phyloP scores from a whole-genome alignment of 2,113 vertebrate genomes.

The Megaceryle maxima region DNA sequence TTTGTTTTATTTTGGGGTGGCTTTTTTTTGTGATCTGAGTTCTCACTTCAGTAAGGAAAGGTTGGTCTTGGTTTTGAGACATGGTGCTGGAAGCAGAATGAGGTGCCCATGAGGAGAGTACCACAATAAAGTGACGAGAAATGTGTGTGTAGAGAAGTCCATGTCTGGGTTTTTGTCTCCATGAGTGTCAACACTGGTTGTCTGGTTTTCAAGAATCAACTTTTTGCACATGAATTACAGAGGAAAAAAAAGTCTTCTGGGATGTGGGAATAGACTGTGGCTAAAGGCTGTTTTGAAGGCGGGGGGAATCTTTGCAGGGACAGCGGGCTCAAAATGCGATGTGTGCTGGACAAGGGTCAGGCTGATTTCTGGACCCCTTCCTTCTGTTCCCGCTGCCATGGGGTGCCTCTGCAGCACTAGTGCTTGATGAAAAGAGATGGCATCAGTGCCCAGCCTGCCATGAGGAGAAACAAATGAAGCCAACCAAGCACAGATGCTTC shows the following conservation, averaged over 20 bases:
- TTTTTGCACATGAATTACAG: neutral
- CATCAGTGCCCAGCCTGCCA: neutral
- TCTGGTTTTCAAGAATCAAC: neutral
- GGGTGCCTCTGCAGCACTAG: neutral
- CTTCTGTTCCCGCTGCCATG: neutral
- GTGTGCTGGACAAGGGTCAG: neutral
- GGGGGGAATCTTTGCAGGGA: neutral
- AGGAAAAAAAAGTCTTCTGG: neutral
- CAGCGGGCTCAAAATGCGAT: neutral
- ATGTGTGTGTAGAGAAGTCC: neutral
- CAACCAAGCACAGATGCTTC: neutral
- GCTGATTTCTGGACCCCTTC: neutral
- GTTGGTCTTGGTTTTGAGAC: neutral
- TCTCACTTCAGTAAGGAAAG: neutral
- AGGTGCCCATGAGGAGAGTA: neutral
- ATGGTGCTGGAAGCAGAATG: neutral
- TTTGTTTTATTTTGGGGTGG: neutral
- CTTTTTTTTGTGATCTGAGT: neutral
- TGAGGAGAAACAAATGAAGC: neutral
- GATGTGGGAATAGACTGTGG: neutral
- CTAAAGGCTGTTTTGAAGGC: neutral
- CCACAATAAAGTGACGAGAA: fast-evolving
- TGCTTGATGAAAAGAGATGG: neutral
- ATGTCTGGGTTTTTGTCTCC: neutral
- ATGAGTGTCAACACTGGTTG: neutral